Evolutionary conservation across 2,113 vertebrate genomes (phyloP).

Genomic region (Myotis lucifugus): DNA sequence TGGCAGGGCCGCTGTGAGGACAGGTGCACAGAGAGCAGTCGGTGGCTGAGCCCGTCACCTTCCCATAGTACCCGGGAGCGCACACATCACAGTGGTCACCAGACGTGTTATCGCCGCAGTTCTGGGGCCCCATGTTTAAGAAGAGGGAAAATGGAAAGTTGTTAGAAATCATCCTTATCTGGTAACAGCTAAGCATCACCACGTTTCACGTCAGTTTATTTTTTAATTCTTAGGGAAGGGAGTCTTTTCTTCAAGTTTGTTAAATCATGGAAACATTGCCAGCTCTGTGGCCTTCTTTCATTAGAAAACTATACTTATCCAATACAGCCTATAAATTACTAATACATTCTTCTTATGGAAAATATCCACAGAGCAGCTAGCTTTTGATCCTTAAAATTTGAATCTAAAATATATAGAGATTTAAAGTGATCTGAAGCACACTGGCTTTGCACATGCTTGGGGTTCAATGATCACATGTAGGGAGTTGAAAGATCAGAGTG

Average conservation of each 20-base stretch:
- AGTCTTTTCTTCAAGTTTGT: not conserved
- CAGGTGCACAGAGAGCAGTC: slow-evolving; percentile 95
- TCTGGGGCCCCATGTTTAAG: slow-evolving; percentile 79
- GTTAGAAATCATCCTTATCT: not conserved
- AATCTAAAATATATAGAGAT: not conserved
- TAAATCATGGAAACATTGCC: not conserved
- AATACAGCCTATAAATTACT: not conserved
- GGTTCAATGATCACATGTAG: not conserved
- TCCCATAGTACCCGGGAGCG: slow-evolving; percentile 90
- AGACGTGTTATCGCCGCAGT: slow-evolving; percentile 90
- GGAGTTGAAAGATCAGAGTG: not conserved
- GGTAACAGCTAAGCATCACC: not conserved
- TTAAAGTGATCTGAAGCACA: no score
- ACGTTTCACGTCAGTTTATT: fast-evolving
- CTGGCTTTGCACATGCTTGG: not conserved
- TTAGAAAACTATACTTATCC: not conserved
- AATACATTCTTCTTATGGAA: not conserved
- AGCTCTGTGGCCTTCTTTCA: not conserved
- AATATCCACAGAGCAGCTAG: not conserved
- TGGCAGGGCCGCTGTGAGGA: slow-evolving; percentile 88
- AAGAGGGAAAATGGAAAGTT: slow-evolving; percentile 21
- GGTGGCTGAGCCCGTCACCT: slow-evolving; percentile 85
- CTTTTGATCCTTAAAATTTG: not conserved
- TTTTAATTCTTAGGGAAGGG: not conserved
- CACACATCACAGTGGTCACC: slow-evolving; percentile 90